Conservation (phyloP, 1,140 invertebrate genomes). For the Rhyzopertha dominica region DNA sequence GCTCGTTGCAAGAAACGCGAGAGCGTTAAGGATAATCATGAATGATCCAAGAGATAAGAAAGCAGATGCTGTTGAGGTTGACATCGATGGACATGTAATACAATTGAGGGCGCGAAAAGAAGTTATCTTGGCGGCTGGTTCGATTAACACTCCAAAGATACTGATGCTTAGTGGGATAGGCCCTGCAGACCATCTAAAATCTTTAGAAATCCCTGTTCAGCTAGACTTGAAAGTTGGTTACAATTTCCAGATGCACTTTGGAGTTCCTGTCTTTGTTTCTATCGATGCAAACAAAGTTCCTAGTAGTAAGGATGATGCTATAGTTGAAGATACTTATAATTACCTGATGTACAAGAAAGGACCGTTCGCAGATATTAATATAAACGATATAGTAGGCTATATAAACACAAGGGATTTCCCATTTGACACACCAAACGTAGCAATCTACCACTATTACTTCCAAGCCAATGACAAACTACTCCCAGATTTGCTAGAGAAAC, state of each 20-base stretch:
- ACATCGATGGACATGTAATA: slow-evolving; percentile 35
- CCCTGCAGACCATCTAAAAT: slow-evolving; percentile 58
- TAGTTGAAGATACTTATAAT: slow-evolving; percentile 23
- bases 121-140: slow-evolving; percentile 60
- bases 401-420: no score
- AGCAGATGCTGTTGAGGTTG: slow-evolving; percentile 28
- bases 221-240: slow-evolving; percentile 44
- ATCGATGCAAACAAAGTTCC: slow-evolving; percentile 25
- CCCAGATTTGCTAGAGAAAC: slow-evolving; percentile 9
- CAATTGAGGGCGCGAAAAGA: slow-evolving; percentile 53
- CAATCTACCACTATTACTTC: no score
- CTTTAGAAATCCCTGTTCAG: slow-evolving; percentile 33
- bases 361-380: no score
- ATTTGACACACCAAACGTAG: no score
- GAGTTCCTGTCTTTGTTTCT: slow-evolving; percentile 40
- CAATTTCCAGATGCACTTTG: slow-evolving; percentile 51
- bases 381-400: slow-evolving; percentile 23
- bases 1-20: slow-evolving; percentile 50
- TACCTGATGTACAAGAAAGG: slow-evolving; percentile 25
- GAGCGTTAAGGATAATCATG: slow-evolving; percentile 46
- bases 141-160: slow-evolving; percentile 56
- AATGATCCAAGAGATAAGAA: slow-evolving; percentile 11
- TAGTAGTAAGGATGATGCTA: slow-evolving; percentile 23
- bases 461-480: slow-evolving; percentile 21
- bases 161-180: slow-evolving; percentile 71